These are phyloP conservation scores for Dryadula phaetusa DNA, from an alignment of 2,888 invertebrate genomes.

Conservation along the genomic window DNA sequence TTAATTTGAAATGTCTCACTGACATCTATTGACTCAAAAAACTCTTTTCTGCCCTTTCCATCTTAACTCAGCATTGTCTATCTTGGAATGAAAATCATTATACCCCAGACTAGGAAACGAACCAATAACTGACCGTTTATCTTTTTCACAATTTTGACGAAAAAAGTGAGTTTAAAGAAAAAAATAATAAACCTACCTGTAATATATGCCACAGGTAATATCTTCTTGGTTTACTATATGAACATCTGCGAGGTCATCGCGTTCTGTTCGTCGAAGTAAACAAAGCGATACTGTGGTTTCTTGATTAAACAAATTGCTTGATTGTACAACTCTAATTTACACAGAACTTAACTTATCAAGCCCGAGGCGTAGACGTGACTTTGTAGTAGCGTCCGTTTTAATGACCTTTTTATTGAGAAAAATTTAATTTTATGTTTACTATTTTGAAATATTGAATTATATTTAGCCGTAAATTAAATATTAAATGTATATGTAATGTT, in stretches of 20 bases:
- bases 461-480: too few relatives aligned
- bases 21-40: too few relatives aligned
- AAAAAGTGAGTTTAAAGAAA: too few relatives aligned
- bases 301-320: constrained; percentile 57
- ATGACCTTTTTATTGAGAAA: neutral
- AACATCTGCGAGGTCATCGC: neutral
- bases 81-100: too few relatives aligned
- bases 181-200: neutral
- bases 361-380: constrained; percentile 48
- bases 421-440: too few relatives aligned
- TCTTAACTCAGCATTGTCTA: too few relatives aligned
- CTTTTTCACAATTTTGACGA: too few relatives aligned
- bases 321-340: constrained; percentile 54
- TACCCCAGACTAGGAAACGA: too few relatives aligned
- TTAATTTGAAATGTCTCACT: too few relatives aligned
- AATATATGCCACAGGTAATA: neutral
- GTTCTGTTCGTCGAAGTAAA: constrained; percentile 21
- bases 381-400: constrained; percentile 52
- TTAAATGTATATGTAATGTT: neutral
- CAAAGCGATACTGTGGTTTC: constrained; percentile 36
- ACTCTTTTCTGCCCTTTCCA: too few relatives aligned
- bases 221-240: neutral
- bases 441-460: neutral
- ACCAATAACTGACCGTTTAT: too few relatives aligned
- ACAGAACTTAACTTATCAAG: constrained; percentile 47